A percentile compares a stretch with the other conserved stretches of the same genome.
Evolutionary conservation across 2,888 invertebrate genomes (phyloP).

Genomic region (Antitype chi): DNA sequence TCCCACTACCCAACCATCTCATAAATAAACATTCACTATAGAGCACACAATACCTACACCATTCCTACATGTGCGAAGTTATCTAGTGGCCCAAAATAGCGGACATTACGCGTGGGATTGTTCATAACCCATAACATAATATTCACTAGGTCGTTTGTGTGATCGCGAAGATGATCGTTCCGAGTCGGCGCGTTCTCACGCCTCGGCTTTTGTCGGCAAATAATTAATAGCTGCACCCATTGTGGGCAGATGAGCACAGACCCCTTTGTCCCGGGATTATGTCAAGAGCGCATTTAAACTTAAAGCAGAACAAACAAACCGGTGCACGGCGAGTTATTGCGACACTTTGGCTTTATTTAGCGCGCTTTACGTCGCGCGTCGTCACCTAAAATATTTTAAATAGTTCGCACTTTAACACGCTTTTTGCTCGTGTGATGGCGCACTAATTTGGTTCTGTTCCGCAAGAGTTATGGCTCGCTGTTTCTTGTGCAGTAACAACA

Average conservation of each 20-base stretch:
- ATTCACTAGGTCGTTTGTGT: conserved; percentile 67
- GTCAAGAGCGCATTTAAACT: conserved; percentile 73
- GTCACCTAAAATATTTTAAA: conserved; percentile 64
- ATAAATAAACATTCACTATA: conserved; percentile 42
- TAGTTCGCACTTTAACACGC: conserved; percentile 47
- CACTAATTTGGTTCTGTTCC: conserved; percentile 48
- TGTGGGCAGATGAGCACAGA: conserved; percentile 74
- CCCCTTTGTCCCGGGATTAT: conserved; percentile 77
- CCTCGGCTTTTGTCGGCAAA: conserved; percentile 79
- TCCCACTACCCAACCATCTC: conserved; percentile 11
- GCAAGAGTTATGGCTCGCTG: conserved; percentile 36
- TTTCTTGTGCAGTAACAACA: conserved; percentile 23
- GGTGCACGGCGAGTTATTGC: conserved; percentile 70
- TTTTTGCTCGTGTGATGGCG: conserved; percentile 44
- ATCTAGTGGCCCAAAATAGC: conserved; percentile 58
- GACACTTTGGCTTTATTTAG: conserved; percentile 67
- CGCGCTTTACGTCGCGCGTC: conserved; percentile 30
- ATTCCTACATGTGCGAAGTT: conserved; percentile 50
- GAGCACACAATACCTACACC: conserved; percentile 24
- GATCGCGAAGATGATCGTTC: conserved; percentile 71
- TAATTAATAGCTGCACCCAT: conserved; percentile 83
- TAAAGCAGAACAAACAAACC: conserved; percentile 71
- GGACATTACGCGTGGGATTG: conserved; percentile 63
- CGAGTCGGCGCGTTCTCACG: conserved; percentile 74
- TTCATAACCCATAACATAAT: conserved; percentile 69